phyloP scores from a whole-genome alignment of 2,113 vertebrate species.

The Neodon shergylaensis region DNA sequence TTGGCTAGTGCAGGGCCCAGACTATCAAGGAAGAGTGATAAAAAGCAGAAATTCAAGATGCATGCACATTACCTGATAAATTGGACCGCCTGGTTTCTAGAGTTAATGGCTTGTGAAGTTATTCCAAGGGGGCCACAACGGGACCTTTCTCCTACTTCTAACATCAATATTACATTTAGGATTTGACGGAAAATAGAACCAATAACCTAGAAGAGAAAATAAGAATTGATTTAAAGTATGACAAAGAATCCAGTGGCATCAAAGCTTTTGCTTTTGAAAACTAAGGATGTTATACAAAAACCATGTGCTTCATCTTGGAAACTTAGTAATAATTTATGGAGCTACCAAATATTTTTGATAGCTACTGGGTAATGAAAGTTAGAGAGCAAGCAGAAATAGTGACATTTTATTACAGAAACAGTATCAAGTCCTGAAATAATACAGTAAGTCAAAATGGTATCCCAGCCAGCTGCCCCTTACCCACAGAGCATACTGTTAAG shows the following conservation, averaged over 20 bases:
- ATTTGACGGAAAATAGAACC: constrained; percentile 87
- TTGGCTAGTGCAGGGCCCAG: neutral
- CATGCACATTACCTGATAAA: constrained; percentile 91
- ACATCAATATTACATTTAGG: constrained; percentile 92
- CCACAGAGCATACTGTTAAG: neutral
- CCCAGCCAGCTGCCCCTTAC: neutral
- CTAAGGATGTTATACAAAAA: neutral
- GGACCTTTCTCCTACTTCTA: constrained; percentile 79
- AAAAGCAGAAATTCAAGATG: neutral
- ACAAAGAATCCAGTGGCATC: neutral
- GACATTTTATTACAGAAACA: neutral
- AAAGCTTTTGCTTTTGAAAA: neutral
- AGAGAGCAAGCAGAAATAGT: neutral
- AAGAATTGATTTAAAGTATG: neutral
- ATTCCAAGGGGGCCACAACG: constrained; percentile 76
- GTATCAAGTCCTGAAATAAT: neutral
- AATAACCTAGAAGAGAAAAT: constrained; percentile 85
- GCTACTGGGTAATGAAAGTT: neutral
- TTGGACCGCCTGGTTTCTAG: constrained; percentile 88
- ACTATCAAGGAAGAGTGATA: neutral
- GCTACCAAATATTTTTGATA: neutral
- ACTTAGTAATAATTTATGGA: neutral
- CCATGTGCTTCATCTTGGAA: neutral
- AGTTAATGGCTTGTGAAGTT: constrained; percentile 80
- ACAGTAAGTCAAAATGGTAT: neutral